phyloP scores from a whole-genome alignment of 2,888 invertebrate genomes.

The Timandra comae region DNA sequence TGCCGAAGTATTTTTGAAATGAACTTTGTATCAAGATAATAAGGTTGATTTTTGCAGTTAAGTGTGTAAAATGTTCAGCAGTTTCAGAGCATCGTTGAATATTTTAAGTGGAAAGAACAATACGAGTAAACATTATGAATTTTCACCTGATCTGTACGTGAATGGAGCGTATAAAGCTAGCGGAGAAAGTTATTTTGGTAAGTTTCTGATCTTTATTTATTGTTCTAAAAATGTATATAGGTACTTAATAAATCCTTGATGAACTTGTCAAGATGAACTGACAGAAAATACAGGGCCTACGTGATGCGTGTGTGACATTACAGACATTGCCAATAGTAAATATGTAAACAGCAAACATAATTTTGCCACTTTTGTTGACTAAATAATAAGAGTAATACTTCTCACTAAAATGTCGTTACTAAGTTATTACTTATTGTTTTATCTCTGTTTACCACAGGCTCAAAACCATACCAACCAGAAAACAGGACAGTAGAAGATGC shows the following conservation, averaged over 20 bases:
- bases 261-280: neutral
- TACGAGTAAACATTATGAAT: conserved; percentile 27
- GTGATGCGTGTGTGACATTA: neutral
- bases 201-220: no score
- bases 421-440: no score
- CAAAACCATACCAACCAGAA: conserved; percentile 28
- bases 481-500: conserved; percentile 24
- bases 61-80: conserved; percentile 32
- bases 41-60: conserved; percentile 14
- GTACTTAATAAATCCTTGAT: no score
- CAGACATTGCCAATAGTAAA: neutral
- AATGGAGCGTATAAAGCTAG: conserved; percentile 53
- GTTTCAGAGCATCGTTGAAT: conserved; percentile 52
- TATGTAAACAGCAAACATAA: neutral
- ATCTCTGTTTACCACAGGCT: neutral
- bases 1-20: neutral
- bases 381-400: no score
- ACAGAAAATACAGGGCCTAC: neutral
- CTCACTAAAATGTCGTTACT: no score
- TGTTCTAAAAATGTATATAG: no score
- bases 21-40: no score
- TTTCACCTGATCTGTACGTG: conserved; percentile 34
- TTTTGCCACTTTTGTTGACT: no score
- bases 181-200: conserved; percentile 52
- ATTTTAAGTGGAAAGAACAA: conserved; percentile 32